phyloP scores from a whole-genome alignment of 2,888 invertebrate species.

The Parnassius mnemosyne region DNA sequence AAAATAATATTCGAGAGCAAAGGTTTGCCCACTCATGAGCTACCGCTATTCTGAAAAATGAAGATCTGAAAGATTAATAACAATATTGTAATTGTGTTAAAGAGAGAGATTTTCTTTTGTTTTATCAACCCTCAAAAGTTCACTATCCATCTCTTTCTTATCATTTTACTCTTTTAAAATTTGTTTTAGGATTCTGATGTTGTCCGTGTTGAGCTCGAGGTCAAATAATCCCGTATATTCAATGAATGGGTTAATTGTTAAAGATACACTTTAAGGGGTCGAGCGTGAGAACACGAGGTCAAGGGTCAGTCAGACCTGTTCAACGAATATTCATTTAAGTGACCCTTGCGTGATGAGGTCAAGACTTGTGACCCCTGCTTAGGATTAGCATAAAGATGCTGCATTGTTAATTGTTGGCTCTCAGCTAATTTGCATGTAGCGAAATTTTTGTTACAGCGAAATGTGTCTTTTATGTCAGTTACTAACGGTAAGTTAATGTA shows the following conservation, averaged over 20 bases:
- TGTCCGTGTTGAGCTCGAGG: conserved; percentile 2
- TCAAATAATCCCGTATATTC: conserved; percentile 26
- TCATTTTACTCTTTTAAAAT: too few relatives aligned
- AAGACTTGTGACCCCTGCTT: conserved; percentile 70
- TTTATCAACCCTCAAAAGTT: too few relatives aligned
- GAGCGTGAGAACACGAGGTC: conserved; percentile 66
- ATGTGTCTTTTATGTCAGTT: conserved; percentile 23
- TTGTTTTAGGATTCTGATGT: neutral
- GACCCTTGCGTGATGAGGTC: conserved; percentile 53
- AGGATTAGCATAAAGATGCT: conserved; percentile 43
- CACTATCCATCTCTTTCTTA: too few relatives aligned
- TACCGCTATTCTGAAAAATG: too few relatives aligned
- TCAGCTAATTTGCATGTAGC: conserved; percentile 58
- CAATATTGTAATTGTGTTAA: too few relatives aligned
- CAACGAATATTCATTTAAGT: conserved; percentile 50
- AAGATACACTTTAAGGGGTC: conserved; percentile 38
- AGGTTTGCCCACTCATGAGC: too few relatives aligned
- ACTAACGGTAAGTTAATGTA: neutral
- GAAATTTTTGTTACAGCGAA: conserved; percentile 34
- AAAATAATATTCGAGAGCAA: too few relatives aligned
- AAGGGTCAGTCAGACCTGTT: conserved; percentile 62
- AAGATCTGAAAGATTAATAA: too few relatives aligned
- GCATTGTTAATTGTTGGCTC: conserved; percentile 15
- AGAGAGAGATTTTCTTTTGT: too few relatives aligned
- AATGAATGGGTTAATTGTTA: conserved; percentile 34